Evolutionary conservation across 1,140 invertebrate genomes (phyloP).

Genomic region (Palaemon carinicauda): DNA sequence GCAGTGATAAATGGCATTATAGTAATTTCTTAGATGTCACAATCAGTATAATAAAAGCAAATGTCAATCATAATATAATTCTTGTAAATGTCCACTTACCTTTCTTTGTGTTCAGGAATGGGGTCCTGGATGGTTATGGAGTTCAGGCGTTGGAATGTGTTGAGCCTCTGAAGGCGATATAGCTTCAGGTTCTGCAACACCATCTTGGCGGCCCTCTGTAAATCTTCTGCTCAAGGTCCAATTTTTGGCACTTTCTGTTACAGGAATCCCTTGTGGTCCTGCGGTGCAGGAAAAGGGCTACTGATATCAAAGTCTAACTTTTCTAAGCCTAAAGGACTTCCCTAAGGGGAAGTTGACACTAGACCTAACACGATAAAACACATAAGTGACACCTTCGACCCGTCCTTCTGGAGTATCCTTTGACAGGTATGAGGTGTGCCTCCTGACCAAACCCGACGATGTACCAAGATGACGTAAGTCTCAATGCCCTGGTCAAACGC

Average conservation of each 20-base stretch:
- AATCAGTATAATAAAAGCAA: no score
- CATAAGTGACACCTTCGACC: not conserved
- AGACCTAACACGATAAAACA: not conserved
- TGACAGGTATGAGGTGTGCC: not conserved
- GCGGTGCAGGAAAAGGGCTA: not conserved
- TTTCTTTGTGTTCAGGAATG: conserved; percentile 55
- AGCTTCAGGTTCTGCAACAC: conserved; percentile 51
- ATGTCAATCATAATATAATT: no score
- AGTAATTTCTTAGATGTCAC: no score
- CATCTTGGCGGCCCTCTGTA: conserved; percentile 10
- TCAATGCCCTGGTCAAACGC: not conserved
- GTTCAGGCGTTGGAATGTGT: conserved; percentile 52
- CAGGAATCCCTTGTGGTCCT: not conserved
- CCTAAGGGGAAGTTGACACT: not conserved
- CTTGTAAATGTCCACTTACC: conserved; percentile 15
- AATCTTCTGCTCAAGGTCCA: not conserved
- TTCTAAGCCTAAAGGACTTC: no score
- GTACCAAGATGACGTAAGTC: not conserved
- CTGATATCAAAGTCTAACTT: no score
- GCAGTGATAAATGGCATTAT: no score
- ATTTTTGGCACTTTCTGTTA: not conserved
- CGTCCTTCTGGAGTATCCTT: not conserved
- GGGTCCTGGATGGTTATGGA: conserved; percentile 45
- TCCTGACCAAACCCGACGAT: conserved; percentile 18
- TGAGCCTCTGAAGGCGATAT: conserved; percentile 51